Evolutionary conservation across 2,888 invertebrate species (phyloP).

Genomic region (Leptinotarsa rubiginosa): DNA sequence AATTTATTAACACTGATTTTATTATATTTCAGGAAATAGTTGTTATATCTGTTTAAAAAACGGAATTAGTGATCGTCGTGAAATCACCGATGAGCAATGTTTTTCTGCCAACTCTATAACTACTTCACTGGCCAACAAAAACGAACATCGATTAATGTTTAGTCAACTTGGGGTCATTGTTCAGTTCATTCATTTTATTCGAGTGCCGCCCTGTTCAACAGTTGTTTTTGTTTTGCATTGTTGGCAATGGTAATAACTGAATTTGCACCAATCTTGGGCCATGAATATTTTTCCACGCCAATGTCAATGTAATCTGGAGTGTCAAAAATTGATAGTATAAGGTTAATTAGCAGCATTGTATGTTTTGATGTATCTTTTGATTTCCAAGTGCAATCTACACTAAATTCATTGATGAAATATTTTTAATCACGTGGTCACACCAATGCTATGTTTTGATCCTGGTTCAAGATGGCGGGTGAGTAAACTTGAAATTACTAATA

Average conservation of each 20-base stretch:
- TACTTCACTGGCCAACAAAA: no score
- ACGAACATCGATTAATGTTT: neutral
- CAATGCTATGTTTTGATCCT: conserved; percentile 65
- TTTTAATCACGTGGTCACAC: conserved; percentile 62
- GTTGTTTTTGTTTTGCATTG: conserved; percentile 4
- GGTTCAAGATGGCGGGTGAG: conserved; percentile 67
- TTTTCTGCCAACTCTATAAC: no score
- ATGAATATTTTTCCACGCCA: conserved; percentile 38
- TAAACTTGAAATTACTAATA: conserved; percentile 48
- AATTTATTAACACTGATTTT: no score
- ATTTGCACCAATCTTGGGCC: neutral
- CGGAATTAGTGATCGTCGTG: no score
- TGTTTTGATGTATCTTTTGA: conserved; percentile 40
- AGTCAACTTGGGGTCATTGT: neutral
- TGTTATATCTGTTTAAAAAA: no score
- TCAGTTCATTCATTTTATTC: neutral
- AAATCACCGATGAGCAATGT: no score
- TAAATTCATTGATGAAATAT: conserved; percentile 31
- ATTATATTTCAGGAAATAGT: no score
- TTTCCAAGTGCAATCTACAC: conserved; percentile 17
- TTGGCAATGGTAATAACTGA: conserved; percentile 6
- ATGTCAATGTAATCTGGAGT: conserved; percentile 43
- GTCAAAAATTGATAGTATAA: conserved; percentile 41
- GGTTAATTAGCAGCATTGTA: conserved; percentile 33
- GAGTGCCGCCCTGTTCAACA: conserved; percentile 11